Percentiles rank a stretch among this genome's conserved stretches.
Evolutionary conservation across 2,888 invertebrate genomes (phyloP).

Genomic region (Caenorhabditis angaria): DNA sequence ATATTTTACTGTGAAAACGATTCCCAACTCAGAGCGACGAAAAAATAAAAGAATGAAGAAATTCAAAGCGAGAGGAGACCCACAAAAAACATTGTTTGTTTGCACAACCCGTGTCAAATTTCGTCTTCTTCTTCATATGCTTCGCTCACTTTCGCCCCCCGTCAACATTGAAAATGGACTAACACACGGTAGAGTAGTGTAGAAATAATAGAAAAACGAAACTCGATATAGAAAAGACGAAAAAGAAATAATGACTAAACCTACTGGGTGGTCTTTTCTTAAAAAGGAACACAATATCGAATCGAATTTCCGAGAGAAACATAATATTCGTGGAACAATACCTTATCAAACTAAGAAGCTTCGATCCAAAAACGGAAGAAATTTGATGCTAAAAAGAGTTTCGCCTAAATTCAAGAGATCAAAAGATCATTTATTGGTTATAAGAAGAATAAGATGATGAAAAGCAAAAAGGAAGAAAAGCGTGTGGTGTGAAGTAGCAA

Average conservation of each 20-base stretch:
- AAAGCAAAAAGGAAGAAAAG: not conserved
- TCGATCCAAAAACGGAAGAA: too few species aligned
- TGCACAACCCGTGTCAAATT: constrained; percentile 4
- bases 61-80: not conserved
- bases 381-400: too few species aligned
- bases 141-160: not conserved
- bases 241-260: not conserved
- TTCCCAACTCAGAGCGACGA: not conserved
- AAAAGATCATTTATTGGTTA: too few species aligned
- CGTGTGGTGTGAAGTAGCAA: not conserved
- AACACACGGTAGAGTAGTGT: too few species aligned
- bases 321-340: not conserved
- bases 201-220: not conserved
- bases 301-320: not conserved
- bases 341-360: not conserved
- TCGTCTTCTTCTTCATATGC: not conserved
- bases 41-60: not conserved
- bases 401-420: not conserved
- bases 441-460: not conserved
- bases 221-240: not conserved
- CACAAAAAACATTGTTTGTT: constrained; percentile 2
- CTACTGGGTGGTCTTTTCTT: constrained; percentile 4
- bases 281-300: not conserved
- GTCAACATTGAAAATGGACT: not conserved
- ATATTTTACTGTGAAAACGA: not conserved